Percentiles rank a stretch among this genome's conserved stretches.
phyloP scores from a whole-genome alignment of 30 jellyfish, hydroid and myxozoan genomes.

The Mastigias papua region DNA sequence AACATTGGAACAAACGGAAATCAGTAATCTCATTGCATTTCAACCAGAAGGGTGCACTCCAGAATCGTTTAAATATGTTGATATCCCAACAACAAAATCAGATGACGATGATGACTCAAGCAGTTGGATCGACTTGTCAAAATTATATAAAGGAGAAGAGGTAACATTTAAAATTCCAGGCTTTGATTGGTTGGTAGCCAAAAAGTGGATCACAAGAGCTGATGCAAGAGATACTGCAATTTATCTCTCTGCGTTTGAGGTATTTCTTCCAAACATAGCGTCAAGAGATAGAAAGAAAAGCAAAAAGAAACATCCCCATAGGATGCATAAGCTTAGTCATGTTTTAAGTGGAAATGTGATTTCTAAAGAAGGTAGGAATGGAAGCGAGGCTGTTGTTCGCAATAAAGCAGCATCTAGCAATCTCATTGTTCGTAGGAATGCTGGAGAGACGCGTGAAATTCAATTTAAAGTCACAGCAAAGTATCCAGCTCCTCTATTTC shows the following conservation, averaged over 20 bases:
- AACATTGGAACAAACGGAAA: conserved; percentile 11
- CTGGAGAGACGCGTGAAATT: background rate
- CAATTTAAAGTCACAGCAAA: conserved; percentile 1
- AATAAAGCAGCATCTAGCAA: background rate
- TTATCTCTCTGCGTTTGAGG: conserved; percentile 22
- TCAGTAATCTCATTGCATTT: conserved; percentile 39
- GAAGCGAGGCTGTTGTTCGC: background rate
- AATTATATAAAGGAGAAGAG: conserved; percentile 36
- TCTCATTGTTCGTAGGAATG: background rate
- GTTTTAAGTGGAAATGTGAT: too few relatives aligned
- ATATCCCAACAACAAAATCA: conserved; percentile 36
- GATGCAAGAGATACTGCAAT: conserved; percentile 37
- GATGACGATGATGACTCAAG: background rate
- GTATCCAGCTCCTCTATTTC: conserved; percentile 24
- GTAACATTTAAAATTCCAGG: conserved; percentile 50
- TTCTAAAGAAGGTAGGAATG: background rate
- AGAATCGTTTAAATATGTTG: conserved; percentile 21
- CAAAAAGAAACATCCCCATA: background rate
- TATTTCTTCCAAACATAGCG: conserved; percentile 18
- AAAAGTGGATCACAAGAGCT: conserved; percentile 44
- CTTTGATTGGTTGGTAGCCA: conserved; percentile 50
- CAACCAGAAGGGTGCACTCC: conserved; percentile 30
- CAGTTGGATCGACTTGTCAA: conserved; percentile 29
- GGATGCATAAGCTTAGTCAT: background rate
- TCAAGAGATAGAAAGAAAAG: background rate